phyloP scores from a whole-genome alignment of 2,113 vertebrate species.

The Delphinapterus leucas region DNA sequence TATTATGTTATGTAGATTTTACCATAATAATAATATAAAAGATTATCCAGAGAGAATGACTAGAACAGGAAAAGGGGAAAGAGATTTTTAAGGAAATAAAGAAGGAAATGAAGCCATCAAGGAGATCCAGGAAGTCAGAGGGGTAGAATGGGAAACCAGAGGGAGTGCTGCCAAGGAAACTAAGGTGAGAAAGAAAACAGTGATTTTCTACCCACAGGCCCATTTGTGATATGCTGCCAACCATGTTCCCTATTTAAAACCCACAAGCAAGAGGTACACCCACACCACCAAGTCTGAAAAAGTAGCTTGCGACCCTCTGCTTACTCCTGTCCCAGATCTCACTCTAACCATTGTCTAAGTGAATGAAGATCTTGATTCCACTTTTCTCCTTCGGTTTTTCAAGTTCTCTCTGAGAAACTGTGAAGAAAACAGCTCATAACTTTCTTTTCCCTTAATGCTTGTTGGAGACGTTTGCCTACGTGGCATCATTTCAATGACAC shows the following conservation, averaged over 20 bases:
- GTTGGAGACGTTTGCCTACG: background rate
- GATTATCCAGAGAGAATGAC: background rate
- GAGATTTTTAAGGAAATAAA: background rate
- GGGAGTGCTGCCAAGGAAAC: background rate
- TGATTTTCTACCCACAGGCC: conserved; percentile 13
- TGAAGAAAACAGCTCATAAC: background rate
- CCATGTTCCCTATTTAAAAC: background rate
- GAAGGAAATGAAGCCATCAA: background rate
- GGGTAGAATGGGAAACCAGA: background rate
- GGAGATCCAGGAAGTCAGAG: background rate
- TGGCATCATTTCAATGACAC: background rate
- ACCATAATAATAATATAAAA: background rate
- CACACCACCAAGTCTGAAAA: background rate
- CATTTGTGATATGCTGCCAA: background rate
- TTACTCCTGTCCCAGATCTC: background rate
- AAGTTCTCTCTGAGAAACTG: background rate
- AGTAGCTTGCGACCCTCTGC: background rate
- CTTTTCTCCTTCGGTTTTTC: background rate
- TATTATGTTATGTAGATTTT: background rate
- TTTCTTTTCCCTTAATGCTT: background rate
- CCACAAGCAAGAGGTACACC: background rate
- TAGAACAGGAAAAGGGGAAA: background rate
- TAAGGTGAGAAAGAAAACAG: background rate
- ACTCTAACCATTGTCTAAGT: background rate
- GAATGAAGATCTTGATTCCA: background rate